phyloP scores from a whole-genome alignment of 2,888 invertebrate species.

The Tiphia femorata region DNA sequence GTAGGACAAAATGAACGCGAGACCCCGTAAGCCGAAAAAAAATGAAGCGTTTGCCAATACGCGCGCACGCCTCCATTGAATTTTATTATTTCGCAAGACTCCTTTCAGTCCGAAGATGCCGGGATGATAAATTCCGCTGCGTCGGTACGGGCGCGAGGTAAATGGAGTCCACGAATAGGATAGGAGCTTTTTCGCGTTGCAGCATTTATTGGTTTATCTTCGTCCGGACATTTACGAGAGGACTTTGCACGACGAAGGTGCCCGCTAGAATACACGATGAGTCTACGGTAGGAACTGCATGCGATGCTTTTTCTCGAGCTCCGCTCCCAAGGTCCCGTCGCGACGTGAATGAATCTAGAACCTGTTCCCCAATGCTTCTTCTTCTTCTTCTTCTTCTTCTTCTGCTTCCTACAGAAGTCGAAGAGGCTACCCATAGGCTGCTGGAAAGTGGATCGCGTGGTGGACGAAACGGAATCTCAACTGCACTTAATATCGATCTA shows the following conservation, averaged over 20 bases:
- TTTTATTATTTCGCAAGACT: too few relatives aligned
- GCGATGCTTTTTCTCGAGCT: slow-evolving; percentile 52
- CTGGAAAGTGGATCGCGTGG: too few relatives aligned
- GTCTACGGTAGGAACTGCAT: slow-evolving; percentile 48
- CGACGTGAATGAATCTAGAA: slow-evolving; percentile 66
- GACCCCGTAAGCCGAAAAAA: too few relatives aligned
- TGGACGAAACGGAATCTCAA: too few relatives aligned
- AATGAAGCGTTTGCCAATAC: too few relatives aligned
- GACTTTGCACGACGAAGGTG: slow-evolving; percentile 15
- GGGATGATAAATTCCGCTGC: too few relatives aligned
- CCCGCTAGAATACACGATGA: slow-evolving; percentile 32
- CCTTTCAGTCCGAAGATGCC: too few relatives aligned
- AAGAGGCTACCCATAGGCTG: slow-evolving; percentile 31
- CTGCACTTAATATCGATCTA: too few relatives aligned
- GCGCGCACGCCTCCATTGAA: too few relatives aligned
- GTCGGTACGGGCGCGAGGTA: too few relatives aligned
- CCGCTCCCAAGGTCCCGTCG: slow-evolving; percentile 54
- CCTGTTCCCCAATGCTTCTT: slow-evolving; percentile 60
- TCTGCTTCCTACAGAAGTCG: slow-evolving; percentile 40
- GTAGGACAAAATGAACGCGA: too few relatives aligned
- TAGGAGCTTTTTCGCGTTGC: slow-evolving; percentile 4
- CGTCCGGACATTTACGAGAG: slow-evolving; percentile 29
- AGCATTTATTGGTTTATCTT: slow-evolving; percentile 30
- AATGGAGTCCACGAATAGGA: too few relatives aligned
- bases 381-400: slow-evolving; percentile 47